phyloP scores from a whole-genome alignment of 1,140 invertebrate species.

The Plectrocnemia conspersa region DNA sequence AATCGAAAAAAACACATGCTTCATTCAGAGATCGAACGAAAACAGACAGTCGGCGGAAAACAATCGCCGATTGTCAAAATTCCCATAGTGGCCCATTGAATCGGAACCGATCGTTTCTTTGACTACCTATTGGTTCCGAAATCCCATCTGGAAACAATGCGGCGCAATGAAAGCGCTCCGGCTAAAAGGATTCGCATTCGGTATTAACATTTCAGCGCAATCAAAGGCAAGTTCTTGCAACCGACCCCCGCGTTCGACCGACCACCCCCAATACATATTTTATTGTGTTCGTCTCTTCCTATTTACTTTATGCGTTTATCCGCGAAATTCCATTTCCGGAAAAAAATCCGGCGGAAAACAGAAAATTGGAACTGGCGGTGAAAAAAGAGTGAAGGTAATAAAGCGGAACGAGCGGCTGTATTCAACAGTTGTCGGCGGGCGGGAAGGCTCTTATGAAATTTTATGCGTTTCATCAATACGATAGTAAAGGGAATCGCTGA shows the following conservation, averaged over 20 bases:
- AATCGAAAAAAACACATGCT: too few species aligned
- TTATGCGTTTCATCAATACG: constrained; percentile 27
- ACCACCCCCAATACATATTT: constrained; percentile 31
- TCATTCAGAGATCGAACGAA: too few species aligned
- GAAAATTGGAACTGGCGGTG: too few species aligned
- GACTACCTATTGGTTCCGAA: too few species aligned
- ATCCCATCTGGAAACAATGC: too few species aligned
- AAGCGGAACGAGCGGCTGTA: constrained; percentile 11
- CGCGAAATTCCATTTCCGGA: constrained; percentile 35
- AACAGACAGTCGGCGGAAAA: too few species aligned
- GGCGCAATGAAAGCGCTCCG: constrained; percentile 20
- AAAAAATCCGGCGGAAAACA: too few species aligned
- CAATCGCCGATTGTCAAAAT: too few species aligned
- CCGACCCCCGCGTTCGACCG: constrained; percentile 14
- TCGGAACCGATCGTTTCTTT: too few species aligned
- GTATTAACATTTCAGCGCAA: constrained; percentile 35
- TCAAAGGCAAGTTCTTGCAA: constrained; percentile 26
- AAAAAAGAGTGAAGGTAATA: constrained; percentile 24
- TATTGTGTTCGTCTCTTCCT: constrained; percentile 35
- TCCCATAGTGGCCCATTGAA: too few species aligned
- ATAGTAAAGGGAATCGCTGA: constrained; percentile 16
- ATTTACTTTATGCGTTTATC: constrained; percentile 36
- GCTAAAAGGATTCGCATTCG: constrained; percentile 11
- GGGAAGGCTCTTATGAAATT: constrained; percentile 21
- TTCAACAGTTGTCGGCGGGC: constrained; percentile 23